phyloP scores from a whole-genome alignment of 2,888 invertebrate species.

The Volucella bombylans region DNA sequence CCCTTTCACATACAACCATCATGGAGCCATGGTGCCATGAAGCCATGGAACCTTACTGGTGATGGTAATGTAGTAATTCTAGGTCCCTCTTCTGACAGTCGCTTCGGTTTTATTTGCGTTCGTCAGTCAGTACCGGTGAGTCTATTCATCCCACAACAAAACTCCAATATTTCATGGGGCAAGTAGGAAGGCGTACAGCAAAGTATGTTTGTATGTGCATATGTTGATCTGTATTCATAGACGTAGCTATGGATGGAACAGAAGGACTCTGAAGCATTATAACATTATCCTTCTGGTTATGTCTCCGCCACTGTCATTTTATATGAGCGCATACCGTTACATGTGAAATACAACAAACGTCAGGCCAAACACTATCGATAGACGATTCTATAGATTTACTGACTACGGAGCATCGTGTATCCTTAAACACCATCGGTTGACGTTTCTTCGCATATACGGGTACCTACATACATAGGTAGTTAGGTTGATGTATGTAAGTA shows the following conservation, averaged over 20 bases:
- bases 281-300: slow-evolving; percentile 82
- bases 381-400: slow-evolving; percentile 25
- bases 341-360: slow-evolving; percentile 54
- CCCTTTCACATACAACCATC: background rate
- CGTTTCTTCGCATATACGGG: background rate
- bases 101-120: slow-evolving; percentile 66
- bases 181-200: slow-evolving; percentile 5
- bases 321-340: slow-evolving; percentile 72
- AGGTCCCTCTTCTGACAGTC: slow-evolving; percentile 54
- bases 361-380: slow-evolving; percentile 34
- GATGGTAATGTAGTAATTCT: slow-evolving; percentile 55
- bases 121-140: slow-evolving; percentile 58
- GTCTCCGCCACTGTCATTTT: slow-evolving; percentile 80
- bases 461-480: too few relatives aligned
- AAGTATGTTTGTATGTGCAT: background rate
- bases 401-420: slow-evolving; percentile 26
- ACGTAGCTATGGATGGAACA: slow-evolving; percentile 52
- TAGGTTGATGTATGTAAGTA: background rate
- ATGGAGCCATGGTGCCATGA: background rate
- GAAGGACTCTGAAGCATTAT: slow-evolving; percentile 81
- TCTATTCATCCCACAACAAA: slow-evolving; percentile 12
- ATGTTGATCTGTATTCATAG: slow-evolving; percentile 9
- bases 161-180: background rate
- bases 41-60: slow-evolving; percentile 23
- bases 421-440: slow-evolving; percentile 43